These are phyloP conservation scores for Zophobas morio DNA, from an alignment of 1,140 invertebrate genomes.

Conservation along the genomic window DNA sequence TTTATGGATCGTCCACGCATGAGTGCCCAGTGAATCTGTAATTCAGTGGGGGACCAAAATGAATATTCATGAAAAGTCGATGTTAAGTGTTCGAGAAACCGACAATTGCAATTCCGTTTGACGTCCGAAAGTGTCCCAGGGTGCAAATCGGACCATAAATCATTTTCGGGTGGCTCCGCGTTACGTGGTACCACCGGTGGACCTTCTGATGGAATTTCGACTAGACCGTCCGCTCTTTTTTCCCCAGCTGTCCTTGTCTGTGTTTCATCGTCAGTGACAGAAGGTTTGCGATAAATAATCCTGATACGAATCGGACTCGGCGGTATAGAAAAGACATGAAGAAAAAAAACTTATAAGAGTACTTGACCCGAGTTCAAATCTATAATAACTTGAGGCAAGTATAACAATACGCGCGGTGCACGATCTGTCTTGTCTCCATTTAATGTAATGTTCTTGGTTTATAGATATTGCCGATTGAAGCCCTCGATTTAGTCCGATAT, in stretches of 20 bases:
- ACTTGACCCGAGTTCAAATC: conserved; percentile 61
- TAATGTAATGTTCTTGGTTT: conserved; percentile 55
- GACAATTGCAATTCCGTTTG: no score
- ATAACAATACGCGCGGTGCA: conserved; percentile 59
- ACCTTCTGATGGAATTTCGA: background rate
- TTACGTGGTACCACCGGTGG: no score
- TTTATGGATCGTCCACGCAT: no score
- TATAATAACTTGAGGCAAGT: conserved; percentile 59
- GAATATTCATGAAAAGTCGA: no score
- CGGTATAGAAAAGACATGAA: conserved; percentile 4
- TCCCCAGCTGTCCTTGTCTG: background rate
- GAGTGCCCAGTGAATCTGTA: no score
- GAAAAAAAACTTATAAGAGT: conserved; percentile 38
- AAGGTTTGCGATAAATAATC: conserved; percentile 25
- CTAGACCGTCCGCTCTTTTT: background rate
- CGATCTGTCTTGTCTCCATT: conserved; percentile 57
- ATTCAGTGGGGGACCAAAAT: no score
- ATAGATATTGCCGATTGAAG: conserved; percentile 58
- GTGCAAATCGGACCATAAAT: no score
- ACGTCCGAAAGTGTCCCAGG: no score
- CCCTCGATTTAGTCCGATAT: conserved; percentile 52
- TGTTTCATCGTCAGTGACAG: conserved; percentile 2
- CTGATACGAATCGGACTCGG: conserved; percentile 25
- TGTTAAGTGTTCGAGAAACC: no score
- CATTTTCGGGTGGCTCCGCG: no score